Evolutionary conservation across 2,797 vertebrate genomes (phyloP), one percentile per base, ranked within the genome.

Genomic region (Allobates femoralis): DNA sequence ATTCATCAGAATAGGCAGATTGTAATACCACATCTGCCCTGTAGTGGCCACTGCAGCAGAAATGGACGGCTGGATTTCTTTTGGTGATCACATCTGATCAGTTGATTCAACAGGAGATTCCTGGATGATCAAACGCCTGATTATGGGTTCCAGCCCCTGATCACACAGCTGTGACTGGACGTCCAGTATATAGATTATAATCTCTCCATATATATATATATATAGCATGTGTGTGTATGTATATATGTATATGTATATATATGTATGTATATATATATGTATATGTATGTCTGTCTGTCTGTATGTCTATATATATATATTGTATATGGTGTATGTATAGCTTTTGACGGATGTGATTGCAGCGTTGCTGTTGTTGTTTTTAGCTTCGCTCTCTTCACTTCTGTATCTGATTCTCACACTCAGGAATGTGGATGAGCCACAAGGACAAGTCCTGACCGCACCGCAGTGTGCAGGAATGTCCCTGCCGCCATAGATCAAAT

Each of bases 381-480:
- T 69, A 14, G 56, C 14, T 19, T 55, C 23, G 21, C 51, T 81
- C n/a, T 82, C 37, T 71, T 58, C 14, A 53, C 41, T 66, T n/a
- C 15, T 55, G 50, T 77, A 56, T 30, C 73, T 85, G 83, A 79
- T 67, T 79, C 21, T 77, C 66, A 58, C 82, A 60, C 10, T 64
- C 56, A 50, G 84, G 84, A 85, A 79, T 85, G 77, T 56, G 53
- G 34, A 1, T 26, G 14, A 41, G 69, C 84, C 75, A 71, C 64
- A 14, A 18, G 5, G 21, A 6, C 76, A 79, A 85, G 84, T 85
- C 75, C 76, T 71, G 77, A 85, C 84, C 16, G 26, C 19, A 7
- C 15, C 21, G 26, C 60, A n/a, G 58, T 51, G 50, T 46, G 23
- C n/a, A 34, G 74, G 58, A 85, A 67, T 37, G 51, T 21, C 34